These are phyloP conservation scores for Cardinalis cardinalis DNA, from an alignment of 2,113 vertebrate genomes.

Conservation along the genomic window DNA sequence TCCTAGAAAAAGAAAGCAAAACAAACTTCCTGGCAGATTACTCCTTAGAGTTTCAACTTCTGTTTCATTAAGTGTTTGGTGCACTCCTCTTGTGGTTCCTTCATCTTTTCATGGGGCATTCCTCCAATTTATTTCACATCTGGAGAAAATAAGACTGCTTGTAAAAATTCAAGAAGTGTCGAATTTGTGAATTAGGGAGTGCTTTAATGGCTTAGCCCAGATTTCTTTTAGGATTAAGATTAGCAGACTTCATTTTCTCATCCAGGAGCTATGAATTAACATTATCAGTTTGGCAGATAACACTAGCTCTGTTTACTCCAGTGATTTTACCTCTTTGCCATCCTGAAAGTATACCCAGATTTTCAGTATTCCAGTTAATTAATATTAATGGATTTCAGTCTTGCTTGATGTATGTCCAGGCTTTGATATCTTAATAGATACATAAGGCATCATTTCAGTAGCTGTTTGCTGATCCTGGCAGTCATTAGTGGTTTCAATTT, in stretches of 20 bases:
- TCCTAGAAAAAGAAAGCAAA: neutral
- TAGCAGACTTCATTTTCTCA: neutral
- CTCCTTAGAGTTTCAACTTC: neutral
- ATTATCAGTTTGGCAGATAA: neutral
- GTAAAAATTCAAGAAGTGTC: neutral
- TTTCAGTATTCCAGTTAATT: neutral
- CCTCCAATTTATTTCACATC: neutral
- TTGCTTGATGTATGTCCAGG: neutral
- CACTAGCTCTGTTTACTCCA: neutral
- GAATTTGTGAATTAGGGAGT: neutral
- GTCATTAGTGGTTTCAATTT: neutral
- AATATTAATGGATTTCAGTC: neutral
- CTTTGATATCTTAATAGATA: neutral
- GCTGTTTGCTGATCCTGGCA: neutral
- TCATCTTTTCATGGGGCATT: neutral
- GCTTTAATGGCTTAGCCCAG: neutral
- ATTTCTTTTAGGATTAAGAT: neutral
- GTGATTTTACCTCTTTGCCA: neutral
- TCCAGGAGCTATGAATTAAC: neutral
- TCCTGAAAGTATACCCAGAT: neutral
- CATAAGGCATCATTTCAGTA: neutral
- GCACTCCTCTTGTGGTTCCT: neutral
- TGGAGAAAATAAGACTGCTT: neutral
- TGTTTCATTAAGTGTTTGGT: neutral
- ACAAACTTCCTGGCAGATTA: neutral